Base-by-base conservation (phyloP, 64 coral and sea anemone species). In the Trachythela sp. region DNA sequence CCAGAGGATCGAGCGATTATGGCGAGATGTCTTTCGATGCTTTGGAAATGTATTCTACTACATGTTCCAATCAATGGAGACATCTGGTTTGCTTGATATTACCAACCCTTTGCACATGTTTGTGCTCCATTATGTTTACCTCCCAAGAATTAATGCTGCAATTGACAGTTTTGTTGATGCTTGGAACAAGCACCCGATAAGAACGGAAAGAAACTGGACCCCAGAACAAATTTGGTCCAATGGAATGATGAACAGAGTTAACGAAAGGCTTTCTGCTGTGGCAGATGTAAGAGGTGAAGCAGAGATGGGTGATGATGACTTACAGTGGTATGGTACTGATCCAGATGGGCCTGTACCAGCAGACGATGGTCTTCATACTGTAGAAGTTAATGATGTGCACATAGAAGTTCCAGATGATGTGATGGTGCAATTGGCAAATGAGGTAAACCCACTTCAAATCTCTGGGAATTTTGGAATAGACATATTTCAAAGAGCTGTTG, bases 11-110 rank as follows among this genome's bases (percentile, higher is more conserved):
- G 84, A 93, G 32, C 70, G 88, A 2, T 64, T 93, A 37, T 90
- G 88, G 88, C 58, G 88, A 48, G 88, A 93, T 67, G 84, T 93
- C 8, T 93, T 93, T 40, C 18, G 64, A 85, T 83, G 54, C 83
- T 84, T 93, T 72, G 80, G 87, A 39, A 88, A 86, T 85, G 87
- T 93, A 14, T 93, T 93, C 30, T 92, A 89, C 48, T 93, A 93
- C 14, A 89, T 87, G 13, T 93, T 80, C 33, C 76, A 70, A 59
- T 77, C 91, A 64, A 84, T 84, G 76, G 86, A 88, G 24, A 51
- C 48, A 84, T 42, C 20, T 22, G 70, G 85, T 2, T 80, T 80
- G 75, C 75, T 91, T 71, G 83, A 86, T 70, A 90, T 68, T 26
- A 22, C 83, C 39, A 85, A 90, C 45, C 52, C 54, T 37, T 26